These are phyloP conservation scores for Scomberomorus guttatus DNA, from an alignment of 2,797 vertebrate genomes.

Conservation along the genomic window DNA sequence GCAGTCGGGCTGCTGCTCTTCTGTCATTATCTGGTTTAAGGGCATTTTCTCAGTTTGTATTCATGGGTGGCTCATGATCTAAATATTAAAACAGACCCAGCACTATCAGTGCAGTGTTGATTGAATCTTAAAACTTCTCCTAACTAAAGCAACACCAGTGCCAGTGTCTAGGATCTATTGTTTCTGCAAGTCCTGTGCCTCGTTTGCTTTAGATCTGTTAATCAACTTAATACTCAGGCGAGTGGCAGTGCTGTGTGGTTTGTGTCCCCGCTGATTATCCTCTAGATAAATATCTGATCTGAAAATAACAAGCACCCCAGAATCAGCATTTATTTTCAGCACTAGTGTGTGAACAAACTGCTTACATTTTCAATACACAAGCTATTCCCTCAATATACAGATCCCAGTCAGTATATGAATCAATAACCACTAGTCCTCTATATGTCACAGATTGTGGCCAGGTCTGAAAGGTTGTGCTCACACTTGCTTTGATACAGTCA, in stretches of 20 bases:
- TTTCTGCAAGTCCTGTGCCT: neutral
- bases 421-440: neutral
- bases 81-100: conserved; percentile 51
- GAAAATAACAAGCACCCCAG: conserved; percentile 7
- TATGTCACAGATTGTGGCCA: neutral
- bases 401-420: conserved; percentile 13
- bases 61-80: conserved; percentile 48
- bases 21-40: conserved; percentile 57
- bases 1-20: conserved; percentile 49
- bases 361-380: neutral
- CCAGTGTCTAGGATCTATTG: neutral
- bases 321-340: conserved; percentile 8
- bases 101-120: conserved; percentile 36
- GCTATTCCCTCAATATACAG: conserved; percentile 7
- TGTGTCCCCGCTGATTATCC: too few species aligned
- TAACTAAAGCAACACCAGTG: neutral
- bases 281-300: neutral
- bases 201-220: conserved; percentile 10
- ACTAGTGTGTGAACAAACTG: neutral
- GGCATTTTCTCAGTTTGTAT: conserved; percentile 60
- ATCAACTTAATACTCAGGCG: conserved; percentile 4
- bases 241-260: too few species aligned
- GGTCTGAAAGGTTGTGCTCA: neutral
- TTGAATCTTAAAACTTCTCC: conserved; percentile 31
- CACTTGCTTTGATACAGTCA: neutral